phyloP scores from a whole-genome alignment of 2,797 vertebrate species.

The Mionectes olivaceus region DNA sequence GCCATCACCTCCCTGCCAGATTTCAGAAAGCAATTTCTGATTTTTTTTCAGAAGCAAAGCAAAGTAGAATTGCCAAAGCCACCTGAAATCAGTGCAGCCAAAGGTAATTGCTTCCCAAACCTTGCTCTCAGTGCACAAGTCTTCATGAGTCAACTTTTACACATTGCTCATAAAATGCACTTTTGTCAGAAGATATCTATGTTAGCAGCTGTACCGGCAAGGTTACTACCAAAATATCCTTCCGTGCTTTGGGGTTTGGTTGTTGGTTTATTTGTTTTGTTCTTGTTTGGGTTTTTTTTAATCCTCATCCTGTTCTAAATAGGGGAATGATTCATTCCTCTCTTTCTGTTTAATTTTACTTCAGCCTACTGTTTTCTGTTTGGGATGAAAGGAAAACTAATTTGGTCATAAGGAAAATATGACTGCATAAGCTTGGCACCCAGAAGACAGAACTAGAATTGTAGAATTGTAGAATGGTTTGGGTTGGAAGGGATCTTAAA shows the following conservation, averaged over 20 bases:
- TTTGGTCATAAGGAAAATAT: not conserved
- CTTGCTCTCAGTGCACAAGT: not conserved
- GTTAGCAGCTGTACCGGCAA: not conserved
- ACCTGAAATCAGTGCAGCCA: not conserved
- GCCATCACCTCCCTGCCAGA: not conserved
- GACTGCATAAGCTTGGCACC: not conserved
- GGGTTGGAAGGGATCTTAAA: not conserved
- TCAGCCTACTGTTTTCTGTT: not conserved
- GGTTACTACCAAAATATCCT: not conserved
- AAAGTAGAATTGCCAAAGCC: not conserved
- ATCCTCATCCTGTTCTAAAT: slow-evolving; percentile 7
- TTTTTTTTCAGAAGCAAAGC: not conserved
- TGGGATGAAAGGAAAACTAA: not conserved
- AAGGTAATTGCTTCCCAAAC: not conserved
- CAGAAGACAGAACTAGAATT: not conserved
- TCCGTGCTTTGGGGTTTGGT: not conserved
- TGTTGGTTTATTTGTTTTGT: not conserved
- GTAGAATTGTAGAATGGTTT: not conserved
- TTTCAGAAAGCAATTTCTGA: not conserved
- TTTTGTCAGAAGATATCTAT: not conserved
- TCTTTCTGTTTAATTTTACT: slow-evolving; percentile 4
- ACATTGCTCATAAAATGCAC: not conserved
- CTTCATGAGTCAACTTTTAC: not conserved
- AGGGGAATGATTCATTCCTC: not conserved
- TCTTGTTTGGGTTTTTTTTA: not conserved